phyloP scores from a whole-genome alignment of 2,888 invertebrate species.

The Lasioglossum malachurum region DNA sequence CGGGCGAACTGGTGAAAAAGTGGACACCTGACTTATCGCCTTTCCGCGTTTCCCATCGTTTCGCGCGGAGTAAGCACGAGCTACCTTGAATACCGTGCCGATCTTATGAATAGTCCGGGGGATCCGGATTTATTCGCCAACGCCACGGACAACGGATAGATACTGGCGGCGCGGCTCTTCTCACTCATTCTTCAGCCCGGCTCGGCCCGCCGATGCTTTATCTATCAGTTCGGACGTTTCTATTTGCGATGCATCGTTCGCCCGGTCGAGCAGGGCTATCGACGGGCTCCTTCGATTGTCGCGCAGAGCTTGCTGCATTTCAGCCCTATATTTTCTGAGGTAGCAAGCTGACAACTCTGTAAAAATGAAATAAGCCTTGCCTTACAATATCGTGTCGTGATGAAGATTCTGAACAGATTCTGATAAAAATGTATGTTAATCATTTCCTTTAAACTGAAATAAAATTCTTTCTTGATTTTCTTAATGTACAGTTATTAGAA shows the following conservation, averaged over 20 bases:
- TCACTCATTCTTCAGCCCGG: conserved; percentile 27
- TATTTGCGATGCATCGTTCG: conserved; percentile 46
- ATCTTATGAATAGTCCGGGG: conserved; percentile 31
- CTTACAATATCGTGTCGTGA: no score
- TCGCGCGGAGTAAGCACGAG: conserved; percentile 24
- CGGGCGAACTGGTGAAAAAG: conserved; percentile 17
- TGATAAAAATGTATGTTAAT: no score
- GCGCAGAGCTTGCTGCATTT: neutral
- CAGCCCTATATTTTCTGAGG: no score
- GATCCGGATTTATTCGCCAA: conserved; percentile 33
- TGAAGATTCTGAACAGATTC: no score
- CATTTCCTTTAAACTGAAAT: no score
- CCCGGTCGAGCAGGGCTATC: conserved; percentile 25
- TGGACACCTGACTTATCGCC: conserved; percentile 39
- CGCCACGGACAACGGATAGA: conserved; percentile 6
- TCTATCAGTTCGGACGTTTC: conserved; percentile 44
- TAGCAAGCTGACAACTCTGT: no score
- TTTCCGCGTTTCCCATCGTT: conserved; percentile 16
- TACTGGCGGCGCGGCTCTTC: neutral
- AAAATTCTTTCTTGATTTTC: no score
- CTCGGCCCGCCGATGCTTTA: conserved; percentile 33
- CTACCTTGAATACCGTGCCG: conserved; percentile 21
- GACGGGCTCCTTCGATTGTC: conserved; percentile 40
- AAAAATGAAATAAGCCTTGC: no score
- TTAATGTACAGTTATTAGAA: no score